Evolutionary conservation across 2,888 invertebrate genomes (phyloP), one percentile per base, ranked within the genome.

Genomic region (Steinernema scapterisci): DNA sequence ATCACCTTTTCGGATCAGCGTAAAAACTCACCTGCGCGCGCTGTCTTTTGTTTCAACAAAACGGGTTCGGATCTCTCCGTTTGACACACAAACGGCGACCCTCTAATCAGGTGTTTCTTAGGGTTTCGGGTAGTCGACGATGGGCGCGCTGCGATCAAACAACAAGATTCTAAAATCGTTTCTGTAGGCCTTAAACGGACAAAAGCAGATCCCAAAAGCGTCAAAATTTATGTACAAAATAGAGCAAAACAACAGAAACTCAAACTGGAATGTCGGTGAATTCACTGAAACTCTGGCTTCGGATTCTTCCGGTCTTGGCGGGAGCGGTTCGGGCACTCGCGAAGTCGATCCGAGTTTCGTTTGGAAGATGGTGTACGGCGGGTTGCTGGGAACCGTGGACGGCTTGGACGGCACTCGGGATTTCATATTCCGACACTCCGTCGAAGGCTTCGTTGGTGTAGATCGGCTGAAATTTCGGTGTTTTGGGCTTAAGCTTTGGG

Each of bases 241-340:
- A 48, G 13, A 48, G 48, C 19, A n/a, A 19, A 48, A 48, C 16
- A 16, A 48, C 16, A 19, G 45, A 19, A 48, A 48, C 48, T 63
- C 63, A 63, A 25, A 63, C 63, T 16, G 63, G 63, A 31, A 63
- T 63, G 31, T 63, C 63, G 63, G 63, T 63, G 63, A 63, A 63
- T 38, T 63, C 63, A 27, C 63, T 31, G 31, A 63, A 63, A 25
- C 63, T 63, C 3, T 63, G 63, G 63, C 63, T 63, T 25, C 63
- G 63, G 31, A 63, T 27, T 31, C 63, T 6, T 1, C 16, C 63
- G 27, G 27, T 31, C n/a, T 63, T 63, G 16, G 63, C 23, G 13
- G 63, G 63, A 31, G 63, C 63, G 63, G 31, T 27, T 11, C 31
- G 63, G 16, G 63, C 16, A 2, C 11, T 38, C 16, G 31, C 3